These are phyloP conservation scores for Penaeus indicus DNA, from an alignment of 1,140 invertebrate species.

Conservation along the genomic window DNA sequence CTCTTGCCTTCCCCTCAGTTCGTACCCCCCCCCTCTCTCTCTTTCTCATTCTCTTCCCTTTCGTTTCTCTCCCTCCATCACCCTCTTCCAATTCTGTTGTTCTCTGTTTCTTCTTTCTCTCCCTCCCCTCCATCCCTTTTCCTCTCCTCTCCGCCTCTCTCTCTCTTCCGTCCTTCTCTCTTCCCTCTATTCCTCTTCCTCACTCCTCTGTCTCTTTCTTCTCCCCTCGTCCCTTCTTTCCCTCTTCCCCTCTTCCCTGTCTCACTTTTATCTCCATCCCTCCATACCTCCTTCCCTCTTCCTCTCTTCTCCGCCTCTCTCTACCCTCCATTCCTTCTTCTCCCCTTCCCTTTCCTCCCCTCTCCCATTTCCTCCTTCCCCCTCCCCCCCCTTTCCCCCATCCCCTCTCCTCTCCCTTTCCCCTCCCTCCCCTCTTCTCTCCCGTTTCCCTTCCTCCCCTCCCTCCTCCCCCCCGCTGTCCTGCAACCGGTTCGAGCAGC, in stretches of 20 bases:
- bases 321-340: not conserved
- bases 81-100: not conserved
- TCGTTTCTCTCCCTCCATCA: slow-evolving; percentile 1
- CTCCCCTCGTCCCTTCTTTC: not conserved
- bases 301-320: not conserved
- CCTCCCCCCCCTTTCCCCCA: not conserved
- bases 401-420: too few relatives aligned
- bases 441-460: too few relatives aligned
- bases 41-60: not conserved
- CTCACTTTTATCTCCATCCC: not conserved
- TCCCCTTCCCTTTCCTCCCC: not conserved
- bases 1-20: too few relatives aligned
- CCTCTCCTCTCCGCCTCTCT: too few relatives aligned
- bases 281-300: not conserved
- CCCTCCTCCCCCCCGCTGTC: too few relatives aligned
- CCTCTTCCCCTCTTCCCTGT: not conserved
- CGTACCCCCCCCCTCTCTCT: not conserved
- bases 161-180: not conserved
- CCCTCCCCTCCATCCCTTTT: too few relatives aligned
- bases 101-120: not conserved
- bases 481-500: too few relatives aligned
- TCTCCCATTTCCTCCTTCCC: too few relatives aligned
- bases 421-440: too few relatives aligned
- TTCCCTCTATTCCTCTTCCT: not conserved
- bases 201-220: not conserved